Evolutionary conservation across 92 coral and sea anemone species (phyloP).

Genomic region (Zoanthus sansibaricus): DNA sequence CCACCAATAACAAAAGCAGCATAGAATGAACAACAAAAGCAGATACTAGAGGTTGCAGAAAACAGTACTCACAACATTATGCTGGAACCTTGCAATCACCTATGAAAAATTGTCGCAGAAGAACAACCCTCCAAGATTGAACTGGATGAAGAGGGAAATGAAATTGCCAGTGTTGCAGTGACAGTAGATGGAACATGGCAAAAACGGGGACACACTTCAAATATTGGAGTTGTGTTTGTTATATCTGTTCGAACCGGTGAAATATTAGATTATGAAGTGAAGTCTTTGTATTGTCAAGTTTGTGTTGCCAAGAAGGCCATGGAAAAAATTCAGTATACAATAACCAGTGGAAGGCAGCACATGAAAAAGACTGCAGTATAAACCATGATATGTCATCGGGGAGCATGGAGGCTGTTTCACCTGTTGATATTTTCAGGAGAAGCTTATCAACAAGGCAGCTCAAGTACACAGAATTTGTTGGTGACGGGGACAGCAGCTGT

Average conservation of each 20-base stretch:
- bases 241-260: conserved; percentile 11
- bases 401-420: conserved; percentile 56
- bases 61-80: conserved; percentile 28
- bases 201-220: too few relatives aligned
- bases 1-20: conserved; percentile 20
- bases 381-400: conserved; percentile 54
- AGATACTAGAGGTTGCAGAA: neutral
- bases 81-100: conserved; percentile 27
- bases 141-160: conserved; percentile 18
- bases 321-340: conserved; percentile 42
- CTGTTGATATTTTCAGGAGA: conserved; percentile 53
- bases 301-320: conserved; percentile 47
- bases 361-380: conserved; percentile 38
- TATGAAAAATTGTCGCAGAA: conserved; percentile 5
- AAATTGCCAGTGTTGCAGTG: conserved; percentile 23
- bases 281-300: conserved; percentile 48
- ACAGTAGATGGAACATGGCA: too few relatives aligned
- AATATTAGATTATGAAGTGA: conserved; percentile 19
- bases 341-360: conserved; percentile 47
- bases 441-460: conserved; percentile 27
- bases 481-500: conserved; percentile 61
- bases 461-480: conserved; percentile 55
- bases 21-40: conserved; percentile 9
- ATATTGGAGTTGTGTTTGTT: neutral
- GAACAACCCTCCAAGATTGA: conserved; percentile 39